Evolutionary conservation across 1,140 invertebrate genomes (phyloP), one percentile per base, ranked within the genome.

Genomic region (Drosophila nasuta): DNA sequence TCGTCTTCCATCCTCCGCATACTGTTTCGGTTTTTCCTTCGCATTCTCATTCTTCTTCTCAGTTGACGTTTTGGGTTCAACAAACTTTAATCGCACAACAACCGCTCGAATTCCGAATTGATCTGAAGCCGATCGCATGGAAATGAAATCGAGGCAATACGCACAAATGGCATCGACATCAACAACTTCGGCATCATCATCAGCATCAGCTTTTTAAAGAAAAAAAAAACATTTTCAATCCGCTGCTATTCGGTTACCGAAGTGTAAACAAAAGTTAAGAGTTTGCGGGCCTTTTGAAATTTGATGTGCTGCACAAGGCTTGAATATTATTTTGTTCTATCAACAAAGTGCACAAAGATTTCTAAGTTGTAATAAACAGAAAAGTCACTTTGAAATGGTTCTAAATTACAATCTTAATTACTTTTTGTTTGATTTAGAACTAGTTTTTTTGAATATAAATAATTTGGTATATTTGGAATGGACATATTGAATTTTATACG

Each of bases 41-140:
- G 72, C 65, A 15, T 65, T 73, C 30, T 30, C 13, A 45, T 51
- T 69, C 58, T 5, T 69, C 58, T 5, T 41, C 46, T 5, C 43
- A 15, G 6, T 52, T 48, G 76, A 63, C 15, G 20, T 5, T 35
- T 5, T 30, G 63, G 35, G 83, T 88, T 88, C 85, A 88, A 88
- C 41, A 83, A 88, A 88, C 83, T 79, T 63, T 71, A 87, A 82
- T 77, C 72, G 76, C 63, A 41, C 73, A 74, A 76, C 71, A 66
- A 72, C 54, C 71, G 67, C 75, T 81, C 54, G 46, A 68, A 74
- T 76, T 72, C 56, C 64, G 59, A 72, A 72, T 72, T 65, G 49
- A 76, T 74, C 65, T 57, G 38, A 57, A 68, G 17, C 43, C 41
- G 17, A 68, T 73, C 57, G 56, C 30, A 59, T 75, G 65, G 51